These are phyloP conservation scores for Onthophagus taurus DNA, from an alignment of 1,140 invertebrate genomes.

Conservation along the genomic window DNA sequence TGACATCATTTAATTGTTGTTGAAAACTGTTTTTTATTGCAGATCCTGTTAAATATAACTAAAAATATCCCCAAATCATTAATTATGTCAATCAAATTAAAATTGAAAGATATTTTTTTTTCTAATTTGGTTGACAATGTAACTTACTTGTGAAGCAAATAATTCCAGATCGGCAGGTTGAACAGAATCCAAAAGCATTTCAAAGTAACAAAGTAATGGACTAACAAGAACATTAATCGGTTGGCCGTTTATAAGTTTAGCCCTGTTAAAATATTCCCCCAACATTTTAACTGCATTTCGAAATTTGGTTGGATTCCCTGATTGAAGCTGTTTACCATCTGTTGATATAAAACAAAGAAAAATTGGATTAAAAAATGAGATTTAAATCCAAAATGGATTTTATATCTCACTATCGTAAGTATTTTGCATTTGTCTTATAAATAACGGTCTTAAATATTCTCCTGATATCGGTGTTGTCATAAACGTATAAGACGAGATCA, in stretches of 20 bases:
- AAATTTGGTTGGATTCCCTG: conserved; percentile 16
- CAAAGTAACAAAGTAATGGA: conserved; percentile 17
- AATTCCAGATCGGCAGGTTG: conserved; percentile 19
- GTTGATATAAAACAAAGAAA: conserved; percentile 7
- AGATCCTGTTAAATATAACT: conserved; percentile 29
- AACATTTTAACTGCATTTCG: conserved; percentile 20
- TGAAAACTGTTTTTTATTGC: conserved; percentile 19
- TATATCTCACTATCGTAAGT: conserved; percentile 19
- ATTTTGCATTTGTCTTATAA: conserved; percentile 18
- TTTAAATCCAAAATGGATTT: not conserved
- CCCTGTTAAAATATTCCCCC: conserved; percentile 20
- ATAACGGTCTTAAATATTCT: conserved; percentile 14
- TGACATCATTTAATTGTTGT: conserved; percentile 24
- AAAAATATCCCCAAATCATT: conserved; percentile 16
- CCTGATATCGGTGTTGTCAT: conserved; percentile 12
- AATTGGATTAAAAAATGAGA: conserved; percentile 9
- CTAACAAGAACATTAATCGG: conserved; percentile 15
- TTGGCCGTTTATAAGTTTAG: conserved; percentile 10
- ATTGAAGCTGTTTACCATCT: conserved; percentile 12
- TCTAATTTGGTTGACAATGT: not conserved
- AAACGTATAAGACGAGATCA: conserved; percentile 16
- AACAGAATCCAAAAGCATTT: conserved; percentile 18
- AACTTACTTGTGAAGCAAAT: conserved; percentile 19
- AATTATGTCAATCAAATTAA: conserved; percentile 8
- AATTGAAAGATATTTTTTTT: conserved; percentile 12